Conservation (phyloP, 2,797 vertebrate genomes). For the Hozukius guyotensis region DNA sequence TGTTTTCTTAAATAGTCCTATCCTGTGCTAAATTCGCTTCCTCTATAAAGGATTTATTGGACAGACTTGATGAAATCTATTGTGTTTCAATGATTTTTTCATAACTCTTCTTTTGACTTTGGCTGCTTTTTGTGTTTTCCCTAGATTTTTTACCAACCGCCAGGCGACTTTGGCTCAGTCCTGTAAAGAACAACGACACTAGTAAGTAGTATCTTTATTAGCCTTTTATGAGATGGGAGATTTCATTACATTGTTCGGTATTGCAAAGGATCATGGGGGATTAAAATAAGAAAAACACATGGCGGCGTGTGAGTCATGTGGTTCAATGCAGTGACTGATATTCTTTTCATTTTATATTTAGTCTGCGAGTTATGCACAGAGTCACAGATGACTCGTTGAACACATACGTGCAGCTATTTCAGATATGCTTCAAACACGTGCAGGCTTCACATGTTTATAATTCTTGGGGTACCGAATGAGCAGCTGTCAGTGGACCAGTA, state of each 20-base stretch:
- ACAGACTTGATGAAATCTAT: background rate
- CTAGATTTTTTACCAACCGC: background rate
- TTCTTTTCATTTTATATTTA: slow-evolving; percentile 67
- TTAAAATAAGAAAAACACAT: slow-evolving; percentile 22
- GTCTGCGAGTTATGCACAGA: slow-evolving; percentile 28
- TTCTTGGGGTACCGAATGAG: slow-evolving; percentile 27
- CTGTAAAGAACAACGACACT: background rate
- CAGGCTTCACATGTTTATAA: slow-evolving; percentile 42
- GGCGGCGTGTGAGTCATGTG: background rate
- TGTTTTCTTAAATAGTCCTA: background rate
- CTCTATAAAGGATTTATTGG: background rate
- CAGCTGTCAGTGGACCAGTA: slow-evolving; percentile 57
- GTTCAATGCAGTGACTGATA: slow-evolving; percentile 9
- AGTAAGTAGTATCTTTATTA: background rate
- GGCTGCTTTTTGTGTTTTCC: background rate
- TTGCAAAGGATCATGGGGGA: slow-evolving; percentile 6
- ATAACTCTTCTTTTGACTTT: background rate
- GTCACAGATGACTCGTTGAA: slow-evolving; percentile 44
- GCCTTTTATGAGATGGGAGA: background rate
- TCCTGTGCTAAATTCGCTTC: background rate
- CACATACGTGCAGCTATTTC: slow-evolving; percentile 37
- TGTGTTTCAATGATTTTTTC: background rate
- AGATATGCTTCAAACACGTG: slow-evolving; percentile 48
- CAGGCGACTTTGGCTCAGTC: background rate
- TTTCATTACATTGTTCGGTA: background rate